Evolutionary conservation across 2,797 vertebrate species (phyloP).

Genomic region (Labroides dimidiatus): DNA sequence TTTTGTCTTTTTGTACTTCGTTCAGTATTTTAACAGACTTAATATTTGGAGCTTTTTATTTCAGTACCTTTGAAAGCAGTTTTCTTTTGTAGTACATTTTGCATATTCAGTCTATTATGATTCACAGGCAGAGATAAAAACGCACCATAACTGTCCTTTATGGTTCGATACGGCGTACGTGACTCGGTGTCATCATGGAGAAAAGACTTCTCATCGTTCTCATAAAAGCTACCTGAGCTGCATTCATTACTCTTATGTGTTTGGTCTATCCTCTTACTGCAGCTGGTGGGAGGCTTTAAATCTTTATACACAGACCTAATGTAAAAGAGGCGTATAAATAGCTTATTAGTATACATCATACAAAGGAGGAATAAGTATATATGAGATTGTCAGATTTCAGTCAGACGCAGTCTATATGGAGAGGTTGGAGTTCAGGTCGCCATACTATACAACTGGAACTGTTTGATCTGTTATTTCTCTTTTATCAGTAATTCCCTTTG

Average conservation of each 20-base stretch:
- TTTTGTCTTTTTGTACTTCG: too few species aligned
- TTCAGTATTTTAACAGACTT: too few species aligned
- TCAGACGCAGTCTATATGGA: neutral
- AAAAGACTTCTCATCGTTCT: slow-evolving; percentile 13
- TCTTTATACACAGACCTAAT: neutral
- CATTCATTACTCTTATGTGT: slow-evolving; percentile 5
- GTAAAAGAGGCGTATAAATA: neutral
- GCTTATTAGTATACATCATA: neutral
- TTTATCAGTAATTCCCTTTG: slow-evolving; percentile 3
- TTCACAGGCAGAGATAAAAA: too few species aligned
- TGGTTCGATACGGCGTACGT: neutral
- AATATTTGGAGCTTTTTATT: too few species aligned
- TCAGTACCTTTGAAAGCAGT: too few species aligned
- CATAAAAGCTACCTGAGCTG: slow-evolving; percentile 18
- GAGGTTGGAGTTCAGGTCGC: neutral
- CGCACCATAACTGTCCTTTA: too few species aligned
- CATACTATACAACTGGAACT: neutral
- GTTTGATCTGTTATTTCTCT: slow-evolving; percentile 3
- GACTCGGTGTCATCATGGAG: too few species aligned
- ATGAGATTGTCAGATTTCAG: neutral
- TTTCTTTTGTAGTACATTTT: too few species aligned
- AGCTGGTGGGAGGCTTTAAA: slow-evolving; percentile 16
- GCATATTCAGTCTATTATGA: too few species aligned
- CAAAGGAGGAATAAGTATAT: too few species aligned
- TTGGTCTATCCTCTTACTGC: neutral